A percentile compares a stretch with the other conserved stretches of the same genome.
Conservation (phyloP, 2,797 vertebrate genomes). For the Selene dorsalis region DNA sequence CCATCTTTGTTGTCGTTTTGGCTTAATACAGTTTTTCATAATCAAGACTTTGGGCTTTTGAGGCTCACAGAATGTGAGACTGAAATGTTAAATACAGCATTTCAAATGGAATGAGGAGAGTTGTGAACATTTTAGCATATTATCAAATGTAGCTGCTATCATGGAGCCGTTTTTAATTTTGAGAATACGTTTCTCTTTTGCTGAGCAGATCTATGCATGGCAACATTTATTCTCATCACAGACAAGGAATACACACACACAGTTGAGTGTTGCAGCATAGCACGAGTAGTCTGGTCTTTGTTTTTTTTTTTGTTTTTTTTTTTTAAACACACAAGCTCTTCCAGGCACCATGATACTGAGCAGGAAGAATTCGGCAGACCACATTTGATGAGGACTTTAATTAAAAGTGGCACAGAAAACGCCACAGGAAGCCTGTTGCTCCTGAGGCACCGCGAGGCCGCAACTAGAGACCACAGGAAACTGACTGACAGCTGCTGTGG, state of each 20-base stretch:
- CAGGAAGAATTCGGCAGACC: slow-evolving; percentile 25
- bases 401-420: slow-evolving; percentile 42
- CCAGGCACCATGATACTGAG: slow-evolving; percentile 23
- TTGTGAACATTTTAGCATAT: neutral
- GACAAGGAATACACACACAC: neutral
- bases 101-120: slow-evolving; percentile 11
- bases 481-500: slow-evolving; percentile 38
- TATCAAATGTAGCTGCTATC: neutral
- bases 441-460: slow-evolving; percentile 3
- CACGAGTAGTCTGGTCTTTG: neutral
- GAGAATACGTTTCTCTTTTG: neutral
- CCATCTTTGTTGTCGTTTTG: neutral
- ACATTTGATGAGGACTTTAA: slow-evolving; percentile 54
- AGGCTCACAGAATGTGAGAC: neutral
- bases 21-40: neutral
- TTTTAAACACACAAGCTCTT: slow-evolving; percentile 20
- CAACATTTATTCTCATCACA: neutral
- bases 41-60: neutral
- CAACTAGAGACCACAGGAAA: slow-evolving; percentile 1
- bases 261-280: slow-evolving; percentile 9
- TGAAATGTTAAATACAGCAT: neutral
- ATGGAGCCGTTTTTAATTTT: neutral
- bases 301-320: too few species aligned
- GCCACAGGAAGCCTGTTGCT: slow-evolving; percentile 21
- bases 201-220: neutral